Base-by-base conservation (phyloP, 2,113 vertebrate genomes). In the Oryzias javanicus region DNA sequence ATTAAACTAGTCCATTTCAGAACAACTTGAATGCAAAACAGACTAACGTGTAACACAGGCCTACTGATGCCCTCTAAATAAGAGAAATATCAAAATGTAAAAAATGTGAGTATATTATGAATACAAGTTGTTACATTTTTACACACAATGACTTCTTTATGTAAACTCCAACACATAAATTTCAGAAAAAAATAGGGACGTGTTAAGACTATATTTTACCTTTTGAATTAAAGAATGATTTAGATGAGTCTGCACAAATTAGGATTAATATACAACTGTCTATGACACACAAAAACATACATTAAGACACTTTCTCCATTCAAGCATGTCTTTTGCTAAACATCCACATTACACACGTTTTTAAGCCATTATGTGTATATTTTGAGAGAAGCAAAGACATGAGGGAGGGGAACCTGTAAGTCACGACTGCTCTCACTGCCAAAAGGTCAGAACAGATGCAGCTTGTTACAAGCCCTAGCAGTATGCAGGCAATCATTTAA, bases 321-420 rank as follows among this genome's bases (percentile, higher is more conserved):
- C 50, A 68, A 79, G 49, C 77, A 82, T 78, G 73, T 68, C 44
- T 51, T 65, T 42, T 40, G 24, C 14, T 81, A 79, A 64, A 54
- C 55, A 62, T 67, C 62, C 56, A 61, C 27, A 59, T 24, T 55
- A 58, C 19, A 69, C 45, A 20, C 61, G 53, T 72, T 59, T 62
- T 49, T 44, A 56, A 12, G 10, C 15, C 46, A 18, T 63, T 52
- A 4, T 72, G 42, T 67, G 54, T 53, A 51, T 55, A 49, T 54
- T 8, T 19, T 64, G 20, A 64, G 20, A 56, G 49, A 56, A 13
- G 48, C 5, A 49, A 41, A 29, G 19, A 41, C n/a, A 60, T 20
- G 40, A 42, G 27, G n/a, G 44, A 44, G 49, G 50, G 18, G 1
- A 17, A 54, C 46, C 35, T 35, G 8, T 35, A 12, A 35, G 10